Conservation (phyloP, 1,140 invertebrate species). For the Lutraria rhynchaena region DNA sequence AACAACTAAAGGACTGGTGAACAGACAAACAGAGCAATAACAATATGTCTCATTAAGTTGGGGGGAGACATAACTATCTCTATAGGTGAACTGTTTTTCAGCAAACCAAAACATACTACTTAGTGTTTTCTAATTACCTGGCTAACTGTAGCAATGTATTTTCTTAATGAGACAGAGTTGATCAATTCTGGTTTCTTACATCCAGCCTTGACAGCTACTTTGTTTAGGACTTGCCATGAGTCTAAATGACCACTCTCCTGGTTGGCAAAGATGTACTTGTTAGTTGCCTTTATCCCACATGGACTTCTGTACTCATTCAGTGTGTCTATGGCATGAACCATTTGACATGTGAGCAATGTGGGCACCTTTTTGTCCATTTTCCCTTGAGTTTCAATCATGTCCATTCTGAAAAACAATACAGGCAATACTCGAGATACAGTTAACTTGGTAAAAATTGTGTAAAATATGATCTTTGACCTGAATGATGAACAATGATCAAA, state of each 20-base stretch:
- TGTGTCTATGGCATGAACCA: conserved; percentile 29
- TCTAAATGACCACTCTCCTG: conserved; percentile 16
- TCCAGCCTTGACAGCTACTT: conserved; percentile 25
- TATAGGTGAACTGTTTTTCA: conserved; percentile 19
- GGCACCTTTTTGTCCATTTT: conserved; percentile 32
- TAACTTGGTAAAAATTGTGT: conserved; percentile 19
- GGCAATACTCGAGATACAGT: conserved; percentile 28
- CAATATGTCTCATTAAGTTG: too few species aligned
- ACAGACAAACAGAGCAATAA: too few species aligned
- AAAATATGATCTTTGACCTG: background rate
- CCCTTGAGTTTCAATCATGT: conserved; percentile 16
- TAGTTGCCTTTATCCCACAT: conserved; percentile 22
- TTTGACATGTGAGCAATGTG: conserved; percentile 17
- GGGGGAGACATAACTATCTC: conserved; percentile 23
- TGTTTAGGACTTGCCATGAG: conserved; percentile 15
- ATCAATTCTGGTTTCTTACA: conserved; percentile 24
- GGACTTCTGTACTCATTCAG: conserved; percentile 22
- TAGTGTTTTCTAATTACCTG: conserved; percentile 18
- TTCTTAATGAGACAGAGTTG: conserved; percentile 25
- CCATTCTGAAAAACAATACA: conserved; percentile 38
- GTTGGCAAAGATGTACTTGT: conserved; percentile 33
- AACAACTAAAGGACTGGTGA: too few species aligned
- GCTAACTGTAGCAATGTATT: conserved; percentile 20
- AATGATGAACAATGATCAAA: too few species aligned
- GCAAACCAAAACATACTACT: conserved; percentile 11